phyloP scores from a whole-genome alignment of 2,113 vertebrate species.

The Danio rerio region DNA sequence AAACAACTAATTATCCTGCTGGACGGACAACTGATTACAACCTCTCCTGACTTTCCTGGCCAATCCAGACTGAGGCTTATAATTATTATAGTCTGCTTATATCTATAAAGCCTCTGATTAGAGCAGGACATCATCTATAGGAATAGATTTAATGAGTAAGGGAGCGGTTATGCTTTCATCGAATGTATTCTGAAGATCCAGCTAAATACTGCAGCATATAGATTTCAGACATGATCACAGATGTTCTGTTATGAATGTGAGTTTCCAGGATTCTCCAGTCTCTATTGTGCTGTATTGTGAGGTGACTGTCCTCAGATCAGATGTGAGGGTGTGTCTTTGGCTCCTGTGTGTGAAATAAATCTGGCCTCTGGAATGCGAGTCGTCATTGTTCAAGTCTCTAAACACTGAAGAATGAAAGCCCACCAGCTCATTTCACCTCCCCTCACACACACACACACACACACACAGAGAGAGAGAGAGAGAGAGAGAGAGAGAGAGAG shows the following conservation, averaged over 20 bases:
- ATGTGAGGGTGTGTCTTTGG: neutral
- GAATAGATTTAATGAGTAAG: neutral
- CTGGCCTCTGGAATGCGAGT: slow-evolving; percentile 57
- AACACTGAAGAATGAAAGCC: slow-evolving; percentile 3
- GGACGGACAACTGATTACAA: slow-evolving; percentile 32
- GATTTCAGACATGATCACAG: too few relatives aligned
- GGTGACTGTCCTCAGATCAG: slow-evolving; percentile 10
- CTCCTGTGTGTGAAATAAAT: slow-evolving; percentile 31
- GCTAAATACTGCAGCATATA: too few relatives aligned
- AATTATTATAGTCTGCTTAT: neutral
- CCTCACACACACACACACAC: too few relatives aligned
- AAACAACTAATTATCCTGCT: slow-evolving; percentile 22
- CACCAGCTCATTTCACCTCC: too few relatives aligned
- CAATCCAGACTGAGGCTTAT: slow-evolving; percentile 33
- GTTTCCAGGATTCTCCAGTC: too few relatives aligned
- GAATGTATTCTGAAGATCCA: too few relatives aligned
- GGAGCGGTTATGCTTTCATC: too few relatives aligned
- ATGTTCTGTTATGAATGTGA: too few relatives aligned
- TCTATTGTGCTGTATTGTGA: neutral
- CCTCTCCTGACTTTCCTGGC: neutral
- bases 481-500: too few relatives aligned
- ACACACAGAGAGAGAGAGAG: too few relatives aligned
- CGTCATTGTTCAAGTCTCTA: slow-evolving; percentile 48
- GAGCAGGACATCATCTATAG: neutral
- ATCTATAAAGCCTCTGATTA: neutral